Percentiles rank a stretch among this genome's conserved stretches.
Conservation (phyloP, 2,113 vertebrate genomes). For the Gasterosteus aculeatus region DNA sequence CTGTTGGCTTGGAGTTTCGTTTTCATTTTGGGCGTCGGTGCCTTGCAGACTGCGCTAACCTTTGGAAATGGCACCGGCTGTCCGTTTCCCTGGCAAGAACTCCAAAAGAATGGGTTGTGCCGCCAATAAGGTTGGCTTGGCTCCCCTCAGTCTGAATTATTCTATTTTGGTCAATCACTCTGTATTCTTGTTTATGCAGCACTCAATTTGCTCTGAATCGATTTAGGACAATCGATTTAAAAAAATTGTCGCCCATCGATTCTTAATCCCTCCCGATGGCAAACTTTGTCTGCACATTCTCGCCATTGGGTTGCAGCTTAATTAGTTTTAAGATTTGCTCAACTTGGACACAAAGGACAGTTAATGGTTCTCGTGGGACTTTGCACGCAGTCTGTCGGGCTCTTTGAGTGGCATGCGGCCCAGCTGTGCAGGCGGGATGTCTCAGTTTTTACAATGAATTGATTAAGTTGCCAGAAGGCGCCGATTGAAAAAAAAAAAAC, state of each 20-base stretch:
- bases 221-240: conserved; percentile 67
- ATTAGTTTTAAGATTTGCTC: conserved; percentile 77
- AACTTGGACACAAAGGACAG: conserved; percentile 73
- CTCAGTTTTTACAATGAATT: conserved; percentile 59
- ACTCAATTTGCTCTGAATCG: conserved; percentile 69
- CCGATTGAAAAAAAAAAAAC: conserved; percentile 45
- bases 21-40: conserved; percentile 50
- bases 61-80: conserved; percentile 78
- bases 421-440: conserved; percentile 74
- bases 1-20: conserved; percentile 37
- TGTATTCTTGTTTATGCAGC: conserved; percentile 52
- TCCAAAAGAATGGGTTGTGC: conserved; percentile 59
- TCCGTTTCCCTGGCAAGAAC: conserved; percentile 63
- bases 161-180: conserved; percentile 61
- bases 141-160: conserved; percentile 56
- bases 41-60: conserved; percentile 67
- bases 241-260: conserved; percentile 73
- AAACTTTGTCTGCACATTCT: conserved; percentile 53
- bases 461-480: conserved; percentile 57
- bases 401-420: conserved; percentile 58
- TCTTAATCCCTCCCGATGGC: conserved; percentile 50
- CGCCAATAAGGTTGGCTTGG: conserved; percentile 53
- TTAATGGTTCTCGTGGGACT: conserved; percentile 74
- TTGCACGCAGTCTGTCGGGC: conserved; percentile 59
- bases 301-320: conserved; percentile 59